Evolutionary conservation across 2,113 vertebrate genomes (phyloP), one percentile per base, ranked within the genome.

Genomic region (Cyanoliseus patagonus): DNA sequence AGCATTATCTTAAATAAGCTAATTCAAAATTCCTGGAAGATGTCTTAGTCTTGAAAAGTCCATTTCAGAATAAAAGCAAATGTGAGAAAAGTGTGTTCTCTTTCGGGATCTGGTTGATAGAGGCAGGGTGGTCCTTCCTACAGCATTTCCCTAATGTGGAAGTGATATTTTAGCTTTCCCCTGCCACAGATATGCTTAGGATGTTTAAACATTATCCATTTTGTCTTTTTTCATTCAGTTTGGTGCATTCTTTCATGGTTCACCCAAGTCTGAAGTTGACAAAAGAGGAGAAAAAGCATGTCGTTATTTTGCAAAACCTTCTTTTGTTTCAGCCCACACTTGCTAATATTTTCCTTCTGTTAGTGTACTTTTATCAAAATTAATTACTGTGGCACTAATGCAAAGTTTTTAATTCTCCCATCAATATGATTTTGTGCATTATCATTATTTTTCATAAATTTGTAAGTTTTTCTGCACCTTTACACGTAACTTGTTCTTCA

Each of bases 331-430:
- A 63, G 15, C n/a, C 42, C 52, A 30, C 5, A 5, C 10, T 57
- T 85, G 2, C 11, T 64, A 15, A 5, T 35, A 17, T 15, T 51
- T 72, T 83, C 31, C 6, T 73, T 70, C 17, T 59, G 10, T 57
- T 67, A 37, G 6, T 27, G 30, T 72, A 11, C 8, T 41, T 11
- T 28, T 63, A 2, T 55, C 41, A 86, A 80, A 72, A 16, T 18
- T 0, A 12, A 0, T 41, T 39, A 55, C 19, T 2, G 0, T 35
- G 27, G 4, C 27, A 8, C 6, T 78, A 79, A 77, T 42, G 13
- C 6, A 53, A 9, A 6, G 5, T 6, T 73, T 25, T 57, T 61
- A 4, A 8, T 73, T 73, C 33, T 83, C 9, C 22, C 11, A 46
- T 74, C 15, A 62, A 1, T 67, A 17, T 17, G 22, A 33, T 25